Percentiles rank a stretch among this genome's conserved stretches.
Conservation (phyloP, 2,113 vertebrate genomes). For the Embiotoca jacksoni region DNA sequence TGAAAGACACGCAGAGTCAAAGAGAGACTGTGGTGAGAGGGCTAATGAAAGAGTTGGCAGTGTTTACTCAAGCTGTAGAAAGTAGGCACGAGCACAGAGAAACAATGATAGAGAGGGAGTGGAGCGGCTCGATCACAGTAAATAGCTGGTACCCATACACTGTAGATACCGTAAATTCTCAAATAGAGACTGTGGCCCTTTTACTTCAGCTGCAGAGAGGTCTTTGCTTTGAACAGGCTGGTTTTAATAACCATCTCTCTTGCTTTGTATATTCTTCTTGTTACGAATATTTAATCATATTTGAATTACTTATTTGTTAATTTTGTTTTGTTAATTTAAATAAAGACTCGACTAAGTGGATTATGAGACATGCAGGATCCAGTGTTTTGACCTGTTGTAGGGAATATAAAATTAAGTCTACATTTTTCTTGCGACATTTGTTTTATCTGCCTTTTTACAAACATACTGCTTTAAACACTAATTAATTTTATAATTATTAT, state of each 20-base stretch:
- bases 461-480: too few species aligned
- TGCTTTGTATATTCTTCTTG: background rate
- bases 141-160: conserved; percentile 11
- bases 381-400: too few species aligned
- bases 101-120: conserved; percentile 47
- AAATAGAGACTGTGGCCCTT: conserved; percentile 7
- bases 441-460: too few species aligned
- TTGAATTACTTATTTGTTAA: background rate
- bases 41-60: conserved; percentile 71
- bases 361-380: background rate
- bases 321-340: background rate
- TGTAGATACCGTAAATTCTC: conserved; percentile 21
- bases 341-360: background rate
- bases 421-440: too few species aligned
- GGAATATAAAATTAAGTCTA: too few species aligned
- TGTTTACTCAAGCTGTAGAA: conserved; percentile 73
- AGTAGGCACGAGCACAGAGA: conserved; percentile 56
- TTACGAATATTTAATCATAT: background rate
- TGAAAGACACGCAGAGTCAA: conserved; percentile 64
- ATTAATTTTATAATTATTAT: too few species aligned
- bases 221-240: conserved; percentile 1
- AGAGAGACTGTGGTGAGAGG: conserved; percentile 61
- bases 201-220: conserved; percentile 10
- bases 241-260: background rate
- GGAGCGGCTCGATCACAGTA: conserved; percentile 30